Evolutionary conservation across 2,888 invertebrate genomes (phyloP).

Genomic region (Oeneis ivallda): DNA sequence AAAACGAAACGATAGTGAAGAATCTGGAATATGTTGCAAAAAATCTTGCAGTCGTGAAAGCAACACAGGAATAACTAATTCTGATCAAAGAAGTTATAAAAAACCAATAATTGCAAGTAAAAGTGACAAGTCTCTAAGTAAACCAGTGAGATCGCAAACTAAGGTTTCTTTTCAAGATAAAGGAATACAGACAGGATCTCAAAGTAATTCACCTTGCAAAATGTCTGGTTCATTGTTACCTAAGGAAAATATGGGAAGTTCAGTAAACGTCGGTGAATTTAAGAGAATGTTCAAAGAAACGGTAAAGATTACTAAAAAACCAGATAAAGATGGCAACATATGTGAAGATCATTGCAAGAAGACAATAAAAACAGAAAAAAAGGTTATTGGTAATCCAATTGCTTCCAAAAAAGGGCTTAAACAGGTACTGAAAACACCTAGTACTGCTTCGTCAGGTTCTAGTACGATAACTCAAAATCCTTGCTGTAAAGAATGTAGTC

Average conservation of each 20-base stretch:
- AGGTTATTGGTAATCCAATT: slow-evolving; percentile 37
- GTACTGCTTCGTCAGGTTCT: slow-evolving; percentile 13
- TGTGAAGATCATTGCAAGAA: slow-evolving; percentile 51
- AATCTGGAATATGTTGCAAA: background rate
- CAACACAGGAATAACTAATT: background rate
- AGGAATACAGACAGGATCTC: background rate
- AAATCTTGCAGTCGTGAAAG: background rate
- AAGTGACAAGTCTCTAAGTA: background rate
- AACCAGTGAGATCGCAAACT: background rate
- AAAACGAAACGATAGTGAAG: background rate
- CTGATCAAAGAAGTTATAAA: background rate
- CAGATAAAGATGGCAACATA: slow-evolving; percentile 51
- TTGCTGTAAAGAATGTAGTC: slow-evolving; percentile 4
- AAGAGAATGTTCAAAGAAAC: slow-evolving; percentile 52
- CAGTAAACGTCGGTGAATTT: slow-evolving; percentile 38
- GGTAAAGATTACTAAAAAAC: slow-evolving; percentile 48
- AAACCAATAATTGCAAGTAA: background rate
- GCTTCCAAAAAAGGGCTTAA: slow-evolving; percentile 9
- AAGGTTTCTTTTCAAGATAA: slow-evolving; percentile 14
- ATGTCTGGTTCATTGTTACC: background rate
- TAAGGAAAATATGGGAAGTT: background rate
- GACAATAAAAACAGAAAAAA: slow-evolving; percentile 50
- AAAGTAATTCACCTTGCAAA: background rate
- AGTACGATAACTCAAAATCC: background rate
- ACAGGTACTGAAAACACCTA: slow-evolving; percentile 12